Percentiles rank a stretch among this genome's conserved stretches.
These are phyloP conservation scores for Platypus cylindrus DNA, from an alignment of 2,888 invertebrate species.

Conservation along the genomic window DNA sequence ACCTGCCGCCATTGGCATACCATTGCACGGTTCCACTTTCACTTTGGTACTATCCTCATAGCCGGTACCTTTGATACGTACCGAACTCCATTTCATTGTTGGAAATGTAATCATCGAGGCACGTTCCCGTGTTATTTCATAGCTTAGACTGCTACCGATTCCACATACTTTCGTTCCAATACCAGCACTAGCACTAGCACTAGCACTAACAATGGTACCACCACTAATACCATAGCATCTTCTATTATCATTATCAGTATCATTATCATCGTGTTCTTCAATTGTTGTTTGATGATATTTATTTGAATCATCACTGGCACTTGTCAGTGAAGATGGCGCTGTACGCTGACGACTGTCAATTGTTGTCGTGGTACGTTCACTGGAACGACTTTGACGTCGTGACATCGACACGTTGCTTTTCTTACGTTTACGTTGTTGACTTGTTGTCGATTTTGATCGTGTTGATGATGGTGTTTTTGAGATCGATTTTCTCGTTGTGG, in stretches of 20 bases:
- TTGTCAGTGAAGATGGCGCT: slow-evolving; percentile 14
- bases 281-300: slow-evolving; percentile 9
- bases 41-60: slow-evolving; percentile 50
- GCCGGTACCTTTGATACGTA: slow-evolving; percentile 49
- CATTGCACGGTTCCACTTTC: slow-evolving; percentile 53
- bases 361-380: slow-evolving; percentile 13
- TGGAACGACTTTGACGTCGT: slow-evolving; percentile 3
- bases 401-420: slow-evolving; percentile 8
- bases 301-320: slow-evolving; percentile 11
- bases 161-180: slow-evolving; percentile 18
- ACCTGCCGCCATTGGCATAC: slow-evolving; percentile 31
- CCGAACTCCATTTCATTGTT: slow-evolving; percentile 52
- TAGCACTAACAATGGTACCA: no score
- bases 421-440: slow-evolving; percentile 5
- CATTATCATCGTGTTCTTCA: no score
- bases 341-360: slow-evolving; percentile 19
- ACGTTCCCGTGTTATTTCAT: slow-evolving; percentile 31
- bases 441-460: slow-evolving; percentile 4
- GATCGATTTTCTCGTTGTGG: slow-evolving; percentile 22
- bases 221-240: no score
- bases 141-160: slow-evolving; percentile 32
- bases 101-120: slow-evolving; percentile 30
- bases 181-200: no score
- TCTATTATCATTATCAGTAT: no score
- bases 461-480: slow-evolving; percentile 15